Evolutionary conservation across 1,140 invertebrate genomes (phyloP).

Genomic region (Brachionus koreanus): DNA sequence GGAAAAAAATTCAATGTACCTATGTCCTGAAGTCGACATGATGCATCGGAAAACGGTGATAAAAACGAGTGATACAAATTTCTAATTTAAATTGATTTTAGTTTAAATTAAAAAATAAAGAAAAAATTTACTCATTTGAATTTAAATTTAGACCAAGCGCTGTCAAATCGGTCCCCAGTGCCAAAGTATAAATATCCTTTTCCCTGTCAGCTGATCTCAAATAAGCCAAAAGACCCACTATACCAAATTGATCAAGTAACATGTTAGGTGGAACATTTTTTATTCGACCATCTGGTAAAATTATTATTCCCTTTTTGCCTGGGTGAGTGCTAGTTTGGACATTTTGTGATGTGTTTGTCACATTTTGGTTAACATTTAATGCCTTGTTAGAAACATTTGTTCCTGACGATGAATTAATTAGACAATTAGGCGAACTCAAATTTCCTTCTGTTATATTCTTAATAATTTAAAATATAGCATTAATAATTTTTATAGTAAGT

Average conservation of each 20-base stretch:
- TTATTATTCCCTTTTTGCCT: constrained; percentile 40
- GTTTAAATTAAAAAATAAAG: constrained; percentile 34
- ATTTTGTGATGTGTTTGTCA: constrained; percentile 16
- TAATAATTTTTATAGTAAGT: not conserved
- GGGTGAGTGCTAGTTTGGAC: not conserved
- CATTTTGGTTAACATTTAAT: not conserved
- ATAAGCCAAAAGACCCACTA: constrained; percentile 93
- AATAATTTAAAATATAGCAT: not conserved
- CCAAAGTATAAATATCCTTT: constrained; percentile 86
- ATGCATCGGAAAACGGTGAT: constrained; percentile 93
- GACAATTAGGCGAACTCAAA: not conserved
- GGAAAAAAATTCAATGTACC: constrained; percentile 48
- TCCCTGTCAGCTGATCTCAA: constrained; percentile 94
- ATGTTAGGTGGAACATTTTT: constrained; percentile 43
- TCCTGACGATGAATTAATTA: not conserved
- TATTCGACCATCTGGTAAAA: constrained; percentile 28
- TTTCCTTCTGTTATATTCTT: not conserved
- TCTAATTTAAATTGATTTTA: constrained; percentile 44
- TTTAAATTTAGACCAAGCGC: constrained; percentile 95
- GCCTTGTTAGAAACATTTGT: not conserved
- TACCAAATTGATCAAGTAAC: constrained; percentile 85
- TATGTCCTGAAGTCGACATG: constrained; percentile 95
- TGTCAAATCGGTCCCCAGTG: constrained; percentile 92
- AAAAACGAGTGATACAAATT: constrained; percentile 93
- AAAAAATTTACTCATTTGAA: constrained; percentile 71